Percentiles rank a stretch among this genome's conserved stretches.
phyloP scores from a whole-genome alignment of 2,888 invertebrate genomes.

The Flexamia atlantica region DNA sequence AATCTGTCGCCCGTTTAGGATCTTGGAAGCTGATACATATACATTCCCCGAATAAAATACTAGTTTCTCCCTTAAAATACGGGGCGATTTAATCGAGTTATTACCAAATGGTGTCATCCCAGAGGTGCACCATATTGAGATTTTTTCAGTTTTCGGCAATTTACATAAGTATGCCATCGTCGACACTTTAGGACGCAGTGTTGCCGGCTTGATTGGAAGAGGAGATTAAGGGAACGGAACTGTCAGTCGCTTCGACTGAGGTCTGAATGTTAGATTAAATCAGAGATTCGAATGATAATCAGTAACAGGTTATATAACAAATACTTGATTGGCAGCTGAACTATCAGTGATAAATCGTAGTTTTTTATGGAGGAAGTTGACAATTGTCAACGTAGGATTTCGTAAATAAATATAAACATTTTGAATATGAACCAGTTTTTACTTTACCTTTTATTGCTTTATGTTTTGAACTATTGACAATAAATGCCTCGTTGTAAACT shows the following conservation, averaged over 20 bases:
- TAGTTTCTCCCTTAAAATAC: not conserved
- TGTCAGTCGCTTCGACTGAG: not conserved
- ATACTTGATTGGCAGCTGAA: not conserved
- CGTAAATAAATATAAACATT: no score
- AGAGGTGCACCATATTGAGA: not conserved
- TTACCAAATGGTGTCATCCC: not conserved
- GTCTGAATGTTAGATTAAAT: not conserved
- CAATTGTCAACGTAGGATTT: no score
- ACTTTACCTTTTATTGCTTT: no score
- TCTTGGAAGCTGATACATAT: not conserved
- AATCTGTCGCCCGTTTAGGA: not conserved
- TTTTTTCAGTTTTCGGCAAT: not conserved
- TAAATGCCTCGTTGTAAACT: no score
- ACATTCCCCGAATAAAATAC: not conserved
- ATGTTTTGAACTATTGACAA: no score
- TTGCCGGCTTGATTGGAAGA: not conserved
- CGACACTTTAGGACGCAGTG: not conserved
- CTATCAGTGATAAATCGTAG: no score
- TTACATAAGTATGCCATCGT: conserved; percentile 1
- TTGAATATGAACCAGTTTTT: no score
- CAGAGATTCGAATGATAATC: not conserved
- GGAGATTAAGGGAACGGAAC: conserved; percentile 4
- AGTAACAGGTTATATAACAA: not conserved
- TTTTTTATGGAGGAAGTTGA: no score
- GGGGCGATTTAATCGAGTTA: not conserved